Conservation (phyloP, 1,140 invertebrate genomes). For the Euura lappo region DNA sequence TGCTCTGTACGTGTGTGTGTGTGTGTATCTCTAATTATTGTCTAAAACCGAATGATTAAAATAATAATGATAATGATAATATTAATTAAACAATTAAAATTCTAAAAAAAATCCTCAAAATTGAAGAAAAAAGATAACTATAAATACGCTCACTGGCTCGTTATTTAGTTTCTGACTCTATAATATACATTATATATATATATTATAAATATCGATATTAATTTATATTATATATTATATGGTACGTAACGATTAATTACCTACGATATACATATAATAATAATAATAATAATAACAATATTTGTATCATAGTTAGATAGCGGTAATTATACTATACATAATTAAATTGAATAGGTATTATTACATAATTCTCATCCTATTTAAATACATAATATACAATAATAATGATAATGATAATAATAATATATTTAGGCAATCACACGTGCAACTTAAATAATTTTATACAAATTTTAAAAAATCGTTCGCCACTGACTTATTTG, state of each 20-base stretch:
- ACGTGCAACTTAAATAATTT: conserved; percentile 53
- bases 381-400: conserved; percentile 20
- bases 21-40: neutral
- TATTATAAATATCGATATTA: neutral
- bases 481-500: conserved; percentile 24
- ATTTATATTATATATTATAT: neutral
- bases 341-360: no score
- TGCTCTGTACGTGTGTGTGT: conserved; percentile 10
- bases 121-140: conserved; percentile 27
- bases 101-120: conserved; percentile 13
- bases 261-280: neutral
- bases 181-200: neutral
- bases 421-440: conserved; percentile 48
- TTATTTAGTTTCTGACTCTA: conserved; percentile 27
- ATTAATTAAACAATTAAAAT: conserved; percentile 9
- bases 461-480: conserved; percentile 51
- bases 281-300: neutral
- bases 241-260: no score
- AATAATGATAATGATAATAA: conserved; percentile 44
- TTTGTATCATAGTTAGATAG: no score
- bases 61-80: no score
- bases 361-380: neutral
- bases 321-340: no score
- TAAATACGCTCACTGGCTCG: conserved; percentile 37
- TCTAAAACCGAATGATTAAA: no score